Evolutionary conservation across 2,797 vertebrate genomes (phyloP).

Genomic region (Molothrus aeneus): DNA sequence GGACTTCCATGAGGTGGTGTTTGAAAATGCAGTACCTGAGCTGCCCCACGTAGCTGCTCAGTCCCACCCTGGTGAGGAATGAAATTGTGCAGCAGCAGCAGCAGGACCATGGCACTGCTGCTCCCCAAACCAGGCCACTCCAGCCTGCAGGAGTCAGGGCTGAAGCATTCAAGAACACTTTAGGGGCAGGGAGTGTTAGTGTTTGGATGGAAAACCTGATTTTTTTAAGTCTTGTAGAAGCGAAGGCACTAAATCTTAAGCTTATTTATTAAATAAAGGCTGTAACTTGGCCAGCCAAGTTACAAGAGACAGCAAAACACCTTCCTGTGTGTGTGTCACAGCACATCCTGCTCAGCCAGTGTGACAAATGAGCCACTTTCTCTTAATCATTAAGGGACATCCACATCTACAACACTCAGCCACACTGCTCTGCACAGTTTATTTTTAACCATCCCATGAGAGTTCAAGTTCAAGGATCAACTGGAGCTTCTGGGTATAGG

Average conservation of each 20-base stretch:
- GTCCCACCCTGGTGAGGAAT: background rate
- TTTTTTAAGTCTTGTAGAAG: background rate
- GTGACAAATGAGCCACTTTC: background rate
- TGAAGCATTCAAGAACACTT: conserved; percentile 71
- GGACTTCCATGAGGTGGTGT: background rate
- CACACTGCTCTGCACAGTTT: background rate
- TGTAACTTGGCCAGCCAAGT: conserved; percentile 91
- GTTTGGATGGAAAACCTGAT: background rate
- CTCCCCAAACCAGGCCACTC: background rate
- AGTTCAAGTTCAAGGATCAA: background rate
- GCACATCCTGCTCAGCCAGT: background rate
- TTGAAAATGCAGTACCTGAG: conserved; percentile 2
- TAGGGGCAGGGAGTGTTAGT: conserved; percentile 27
- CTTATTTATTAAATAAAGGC: conserved; percentile 64
- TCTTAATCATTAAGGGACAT: background rate
- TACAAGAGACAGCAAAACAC: conserved; percentile 25
- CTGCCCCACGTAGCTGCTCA: background rate
- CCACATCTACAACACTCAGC: background rate
- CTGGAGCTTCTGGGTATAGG: background rate
- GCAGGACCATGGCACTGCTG: background rate
- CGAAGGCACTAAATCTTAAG: conserved; percentile 48
- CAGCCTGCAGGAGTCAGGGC: conserved; percentile 65
- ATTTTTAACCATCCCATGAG: background rate
- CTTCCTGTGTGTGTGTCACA: background rate
- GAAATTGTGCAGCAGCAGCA: background rate